Base-by-base conservation (phyloP, 1,140 invertebrate genomes). In the Zaprionus ghesquierei region DNA sequence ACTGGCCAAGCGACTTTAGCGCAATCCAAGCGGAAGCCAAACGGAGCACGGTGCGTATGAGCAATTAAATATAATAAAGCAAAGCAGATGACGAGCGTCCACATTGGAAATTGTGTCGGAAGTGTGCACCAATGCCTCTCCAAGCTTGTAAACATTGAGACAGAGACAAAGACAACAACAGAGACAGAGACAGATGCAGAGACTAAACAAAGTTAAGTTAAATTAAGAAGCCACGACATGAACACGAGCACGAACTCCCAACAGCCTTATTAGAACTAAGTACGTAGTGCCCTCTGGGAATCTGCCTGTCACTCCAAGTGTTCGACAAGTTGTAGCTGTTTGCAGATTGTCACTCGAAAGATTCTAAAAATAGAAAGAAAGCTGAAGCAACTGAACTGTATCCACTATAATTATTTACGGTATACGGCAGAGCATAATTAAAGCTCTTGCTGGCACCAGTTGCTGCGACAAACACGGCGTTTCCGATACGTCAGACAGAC, bases 31-130 rank as follows among this genome's bases (percentile, higher is more conserved):
- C n/a, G n/a, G 58, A 80, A 63, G 50, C 50, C 29, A 59, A 68
- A 27, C 64, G 56, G 12, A 55, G 49, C 51, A 64, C 74, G 33
- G 79, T 81, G 79, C 79, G 78, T 81, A 81, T 81, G 69, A 81
- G 69, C 74, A 81, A 81, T 81, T 81, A 73, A 81, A 73, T 81
- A 80, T 73, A 81, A 81, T 74, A 74, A 75, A 76, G 76, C 73
- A 35, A 72, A 68, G 58, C 74, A 77, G 71, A 71, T 54, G 54
- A 56, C 69, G 74, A 61, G 29, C 46, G 59, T 41, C 50, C 53
- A 51, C 62, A 74, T 76, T 81, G 61, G 49, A 65, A 81, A 81
- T 54, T 81, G 65, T 63, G 61, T 70, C 50, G 79, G 73, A 81
- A 65, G 54, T 69, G 55, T 56, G 78, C 51, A 46, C 69, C 51